phyloP scores from a whole-genome alignment of 2,888 invertebrate species.

The Nematopogon swammerdamellus region DNA sequence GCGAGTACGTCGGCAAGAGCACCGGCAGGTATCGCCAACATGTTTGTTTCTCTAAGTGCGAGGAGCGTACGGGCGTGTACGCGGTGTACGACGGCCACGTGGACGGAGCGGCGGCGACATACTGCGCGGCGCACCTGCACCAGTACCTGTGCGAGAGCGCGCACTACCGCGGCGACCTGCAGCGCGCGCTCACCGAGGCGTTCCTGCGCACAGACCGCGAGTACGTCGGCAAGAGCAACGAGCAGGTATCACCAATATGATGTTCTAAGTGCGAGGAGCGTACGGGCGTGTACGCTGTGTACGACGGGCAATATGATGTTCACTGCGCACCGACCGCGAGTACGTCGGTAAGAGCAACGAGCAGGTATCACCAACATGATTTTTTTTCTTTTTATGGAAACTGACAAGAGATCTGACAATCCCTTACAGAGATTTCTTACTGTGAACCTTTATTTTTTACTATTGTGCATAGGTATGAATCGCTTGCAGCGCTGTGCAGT shows the following conservation, averaged over 20 bases:
- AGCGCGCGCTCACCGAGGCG: conserved; percentile 73
- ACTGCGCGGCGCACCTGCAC: conserved; percentile 87
- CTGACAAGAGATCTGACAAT: too few relatives aligned
- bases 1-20: conserved; percentile 72
- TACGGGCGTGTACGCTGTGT: conserved; percentile 86
- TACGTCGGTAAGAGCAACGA: conserved; percentile 73
- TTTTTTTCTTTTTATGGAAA: too few relatives aligned
- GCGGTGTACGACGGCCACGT: conserved; percentile 86
- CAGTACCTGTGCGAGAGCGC: conserved; percentile 75
- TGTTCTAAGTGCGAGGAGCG: conserved; percentile 46
- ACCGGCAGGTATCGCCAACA: conserved; percentile 50
- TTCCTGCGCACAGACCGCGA: conserved; percentile 78
- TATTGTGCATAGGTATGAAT: too few relatives aligned
- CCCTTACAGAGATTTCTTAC: too few relatives aligned
- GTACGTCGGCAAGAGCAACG: conserved; percentile 72
- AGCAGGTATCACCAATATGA: conserved; percentile 55
- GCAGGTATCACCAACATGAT: conserved; percentile 46
- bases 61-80: conserved; percentile 77
- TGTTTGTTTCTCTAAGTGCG: too few relatives aligned
- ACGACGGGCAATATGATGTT: conserved; percentile 80
- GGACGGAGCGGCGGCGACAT: conserved; percentile 75
- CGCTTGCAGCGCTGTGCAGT: too few relatives aligned
- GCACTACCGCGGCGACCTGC: conserved; percentile 66
- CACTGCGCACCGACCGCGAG: conserved; percentile 73
- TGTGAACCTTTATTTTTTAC: too few relatives aligned